These are phyloP conservation scores for Plectus sambesii DNA, from an alignment of 1,140 invertebrate species.

Conservation along the genomic window DNA sequence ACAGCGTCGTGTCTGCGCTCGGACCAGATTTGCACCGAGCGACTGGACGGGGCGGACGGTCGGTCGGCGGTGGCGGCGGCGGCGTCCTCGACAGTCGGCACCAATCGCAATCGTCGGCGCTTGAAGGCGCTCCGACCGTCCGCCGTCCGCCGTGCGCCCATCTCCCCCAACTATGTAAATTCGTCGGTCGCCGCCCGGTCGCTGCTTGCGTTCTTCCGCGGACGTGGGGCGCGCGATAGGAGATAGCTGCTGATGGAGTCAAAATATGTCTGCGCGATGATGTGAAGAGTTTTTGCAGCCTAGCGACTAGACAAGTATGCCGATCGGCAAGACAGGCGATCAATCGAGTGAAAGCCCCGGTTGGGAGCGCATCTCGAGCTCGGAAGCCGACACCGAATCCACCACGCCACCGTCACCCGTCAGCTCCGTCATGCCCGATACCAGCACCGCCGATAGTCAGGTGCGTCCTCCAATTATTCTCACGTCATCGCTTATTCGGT, in stretches of 20 bases:
- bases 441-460: too few relatives aligned
- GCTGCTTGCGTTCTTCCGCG: neutral
- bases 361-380: slow-evolving; percentile 1
- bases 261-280: slow-evolving; percentile 12
- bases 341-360: slow-evolving; percentile 1
- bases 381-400: neutral
- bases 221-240: neutral
- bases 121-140: too few relatives aligned
- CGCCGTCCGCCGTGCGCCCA: too few relatives aligned
- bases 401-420: neutral
- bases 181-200: neutral
- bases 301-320: slow-evolving; percentile 9
- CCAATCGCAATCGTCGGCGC: too few relatives aligned
- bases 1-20: too few relatives aligned
- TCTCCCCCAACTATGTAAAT: too few relatives aligned
- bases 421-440: slow-evolving; percentile 1
- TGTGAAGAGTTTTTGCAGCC: slow-evolving; percentile 15
- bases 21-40: too few relatives aligned
- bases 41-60: too few relatives aligned
- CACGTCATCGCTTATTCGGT: too few relatives aligned
- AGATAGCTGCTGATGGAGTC: slow-evolving; percentile 20
- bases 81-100: too few relatives aligned
- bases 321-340: slow-evolving; percentile 4
- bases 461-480: too few relatives aligned
- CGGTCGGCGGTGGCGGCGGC: too few relatives aligned